Evolutionary conservation across 2,888 invertebrate genomes (phyloP), one percentile per base, ranked within the genome.

Genomic region (Drosophila yooni): DNA sequence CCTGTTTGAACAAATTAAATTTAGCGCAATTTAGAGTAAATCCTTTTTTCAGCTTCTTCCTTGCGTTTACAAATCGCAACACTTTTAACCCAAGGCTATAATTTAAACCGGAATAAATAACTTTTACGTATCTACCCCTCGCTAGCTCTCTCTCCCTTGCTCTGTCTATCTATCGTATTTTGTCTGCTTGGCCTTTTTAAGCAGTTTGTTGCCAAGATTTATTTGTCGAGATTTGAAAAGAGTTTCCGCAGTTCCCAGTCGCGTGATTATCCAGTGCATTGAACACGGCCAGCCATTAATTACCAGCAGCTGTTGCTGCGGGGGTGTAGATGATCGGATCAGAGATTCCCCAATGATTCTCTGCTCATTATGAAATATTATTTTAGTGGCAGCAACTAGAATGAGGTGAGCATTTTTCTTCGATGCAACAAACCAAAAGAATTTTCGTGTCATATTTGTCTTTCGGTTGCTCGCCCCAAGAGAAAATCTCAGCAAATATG

Each of bases 181-280:
- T n/a, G 33, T 68, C 29, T 50, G 38, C 29, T 51, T 66, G 60
- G 56, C 36, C 52, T 62, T 58, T 64, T 69, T 46, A 70, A 77
- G 76, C 76, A 66, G 74, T 69, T 68, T 76, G 70, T 67, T 82
- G 76, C 46, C 64, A 59, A 88, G 88, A 86, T 86, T 86, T 86
- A 88, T 86, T 82, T 83, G 83, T 76, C 57, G 87, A 88, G 88
- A 86, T 86, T 86, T 83, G 56, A 56, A 86, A 88, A 88, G 86
- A 82, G 89, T 84, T 82, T 81, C 70, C 75, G 79, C 73, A 72
- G 69, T 75, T 69, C 58, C 68, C 79, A 75, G 82, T 76, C 79
- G 79, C 76, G 76, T 83, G 89, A 90, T 90, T 89, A 88, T 90
- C 80, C 87, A 85, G 88, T 91, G 87, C 85, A 89, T 87, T 89